Conservation (phyloP, 2,113 vertebrate species). For the Zapus hudsonius region DNA sequence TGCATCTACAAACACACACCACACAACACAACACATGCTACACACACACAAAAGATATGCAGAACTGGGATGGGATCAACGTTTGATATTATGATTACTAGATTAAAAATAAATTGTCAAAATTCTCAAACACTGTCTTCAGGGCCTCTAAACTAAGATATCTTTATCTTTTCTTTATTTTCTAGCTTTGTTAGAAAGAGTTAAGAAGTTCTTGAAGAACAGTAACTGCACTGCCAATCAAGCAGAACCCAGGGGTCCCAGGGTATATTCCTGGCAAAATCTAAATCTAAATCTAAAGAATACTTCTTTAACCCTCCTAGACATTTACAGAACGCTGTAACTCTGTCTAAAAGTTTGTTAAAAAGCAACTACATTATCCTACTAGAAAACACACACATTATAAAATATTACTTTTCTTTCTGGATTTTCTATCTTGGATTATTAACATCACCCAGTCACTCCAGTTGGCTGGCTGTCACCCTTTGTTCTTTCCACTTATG, state of each 20-base stretch:
- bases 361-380: neutral
- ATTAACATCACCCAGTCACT: neutral
- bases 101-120: slow-evolving; percentile 29
- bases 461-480: neutral
- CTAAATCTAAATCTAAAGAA: no score
- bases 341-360: neutral
- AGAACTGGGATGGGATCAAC: neutral
- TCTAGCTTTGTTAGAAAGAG: neutral
- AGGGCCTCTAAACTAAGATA: neutral
- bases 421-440: neutral
- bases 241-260: neutral
- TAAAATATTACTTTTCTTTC: neutral
- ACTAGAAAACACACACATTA: neutral
- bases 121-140: neutral
- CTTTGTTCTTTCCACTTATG: neutral
- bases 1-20: neutral
- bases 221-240: neutral
- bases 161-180: neutral
- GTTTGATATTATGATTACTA: neutral
- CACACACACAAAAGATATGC: neutral
- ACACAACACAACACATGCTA: no score
- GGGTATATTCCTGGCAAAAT: neutral
- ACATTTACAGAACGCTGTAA: neutral
- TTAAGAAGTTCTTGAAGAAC: neutral
- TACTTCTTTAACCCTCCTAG: neutral